Percentiles rank a stretch among this genome's conserved stretches.
Conservation (phyloP, 2,113 vertebrate genomes). For the Colossoma macropomum region DNA sequence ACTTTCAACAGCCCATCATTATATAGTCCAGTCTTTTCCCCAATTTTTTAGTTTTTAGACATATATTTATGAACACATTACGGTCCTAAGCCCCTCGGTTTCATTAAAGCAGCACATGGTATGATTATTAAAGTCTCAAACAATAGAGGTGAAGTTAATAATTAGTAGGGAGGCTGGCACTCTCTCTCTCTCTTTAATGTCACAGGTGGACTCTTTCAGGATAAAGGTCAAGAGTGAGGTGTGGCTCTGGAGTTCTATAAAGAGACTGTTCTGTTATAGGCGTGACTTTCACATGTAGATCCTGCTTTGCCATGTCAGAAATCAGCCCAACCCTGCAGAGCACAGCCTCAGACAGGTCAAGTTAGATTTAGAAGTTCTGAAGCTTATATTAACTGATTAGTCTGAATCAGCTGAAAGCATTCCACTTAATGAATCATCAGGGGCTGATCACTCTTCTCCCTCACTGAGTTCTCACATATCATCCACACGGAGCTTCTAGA, state of each 20-base stretch:
- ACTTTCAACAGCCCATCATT: too few species aligned
- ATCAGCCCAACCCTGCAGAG: neutral
- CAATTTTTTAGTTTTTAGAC: too few species aligned
- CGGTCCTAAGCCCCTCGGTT: too few species aligned
- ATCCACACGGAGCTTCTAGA: constrained; percentile 61
- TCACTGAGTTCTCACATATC: constrained; percentile 63
- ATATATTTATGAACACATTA: too few species aligned
- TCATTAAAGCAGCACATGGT: neutral
- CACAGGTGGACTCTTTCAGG: neutral
- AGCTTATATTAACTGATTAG: neutral
- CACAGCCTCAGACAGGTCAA: too few species aligned
- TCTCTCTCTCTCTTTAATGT: constrained; percentile 1
- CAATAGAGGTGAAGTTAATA: constrained; percentile 36
- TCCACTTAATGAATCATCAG: constrained; percentile 67
- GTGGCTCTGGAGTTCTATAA: neutral
- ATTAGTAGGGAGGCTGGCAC: constrained; percentile 12
- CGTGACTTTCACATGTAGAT: neutral
- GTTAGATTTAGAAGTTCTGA: neutral
- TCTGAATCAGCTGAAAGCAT: neutral
- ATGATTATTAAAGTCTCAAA: neutral
- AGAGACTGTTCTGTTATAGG: neutral
- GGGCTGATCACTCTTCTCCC: constrained; percentile 24
- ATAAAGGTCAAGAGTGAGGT: neutral
- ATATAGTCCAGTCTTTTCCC: too few species aligned
- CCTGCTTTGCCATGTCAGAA: neutral